Evolutionary conservation across 2,797 vertebrate species (phyloP), one percentile per base, ranked within the genome.

Genomic region (Acanthiza pusilla): DNA sequence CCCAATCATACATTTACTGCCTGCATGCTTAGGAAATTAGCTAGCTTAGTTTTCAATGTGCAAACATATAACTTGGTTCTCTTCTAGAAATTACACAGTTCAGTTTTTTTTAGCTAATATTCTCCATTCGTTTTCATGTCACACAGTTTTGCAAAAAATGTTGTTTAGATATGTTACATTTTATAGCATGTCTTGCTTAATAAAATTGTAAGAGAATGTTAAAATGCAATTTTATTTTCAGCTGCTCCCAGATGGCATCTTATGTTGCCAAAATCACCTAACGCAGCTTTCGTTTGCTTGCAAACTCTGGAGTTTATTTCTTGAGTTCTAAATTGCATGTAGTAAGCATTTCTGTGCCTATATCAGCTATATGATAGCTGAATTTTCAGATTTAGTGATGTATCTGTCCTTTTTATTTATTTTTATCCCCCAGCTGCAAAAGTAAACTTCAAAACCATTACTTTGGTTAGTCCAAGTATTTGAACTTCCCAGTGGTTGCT

Each of bases 401-500:
- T 50, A 34, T 13, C 34, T 73, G 23, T 61, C 4, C 14, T 89
- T 79, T 79, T 60, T 2, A 1, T 77, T 95, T 94, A 73, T 70
- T 91, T 92, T 83, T 80, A 25, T 87, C 11, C 40, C 30, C 7
- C 17, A 76, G 42, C 48, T 91, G 75, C 16, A 63, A 75, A 94
- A 91, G 77, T 79, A 91, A 91, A 87, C 72, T 85, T 82, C 47
- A 74, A 93, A 94, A 93, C 72, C 23, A n/a, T n/a, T 68, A 47
- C 67, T 82, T 89, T 65, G 30, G 77, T 91, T 89, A 78, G 62
- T 54, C 26, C 55, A 88, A 88, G 84, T 85, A 80, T 93, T 89
- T 96, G 72, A 94, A 86, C 62, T 93, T 93, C 55, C 34, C 74
- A 77, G 89, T 63, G 42, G 67, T 54, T 88, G 65, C 54, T 94